A percentile compares a stretch with the other conserved stretches of the same genome.
These are phyloP conservation scores for Drosophila lacicola DNA, from an alignment of 2,888 invertebrate species.

Conservation along the genomic window DNA sequence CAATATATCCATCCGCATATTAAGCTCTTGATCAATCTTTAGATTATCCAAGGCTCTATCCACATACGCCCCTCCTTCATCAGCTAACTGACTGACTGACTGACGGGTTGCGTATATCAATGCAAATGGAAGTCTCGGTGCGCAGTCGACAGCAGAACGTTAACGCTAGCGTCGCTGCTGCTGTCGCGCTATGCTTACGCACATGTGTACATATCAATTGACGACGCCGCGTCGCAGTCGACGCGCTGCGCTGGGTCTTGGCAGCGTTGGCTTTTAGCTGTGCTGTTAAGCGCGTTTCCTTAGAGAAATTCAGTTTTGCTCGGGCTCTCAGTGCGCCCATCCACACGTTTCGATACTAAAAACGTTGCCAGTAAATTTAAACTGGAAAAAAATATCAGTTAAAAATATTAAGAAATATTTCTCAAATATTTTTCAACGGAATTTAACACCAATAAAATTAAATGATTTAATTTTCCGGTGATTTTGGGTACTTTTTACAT, in stretches of 20 bases:
- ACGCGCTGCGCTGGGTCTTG: slow-evolving; percentile 16
- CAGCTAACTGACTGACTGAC: slow-evolving; percentile 4
- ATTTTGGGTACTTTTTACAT: not conserved
- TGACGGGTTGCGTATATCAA: slow-evolving; percentile 11
- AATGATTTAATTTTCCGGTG: slow-evolving; percentile 6
- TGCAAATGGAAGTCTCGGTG: slow-evolving; percentile 12
- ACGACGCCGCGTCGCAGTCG: slow-evolving; percentile 33
- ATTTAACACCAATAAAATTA: not conserved
- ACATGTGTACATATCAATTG: slow-evolving; percentile 33
- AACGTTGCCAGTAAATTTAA: slow-evolving; percentile 10
- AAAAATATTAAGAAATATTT: not conserved
- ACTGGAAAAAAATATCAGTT: not conserved
- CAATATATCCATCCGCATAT: not conserved
- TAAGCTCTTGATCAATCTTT: slow-evolving; percentile 13
- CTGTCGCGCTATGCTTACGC: slow-evolving; percentile 1
- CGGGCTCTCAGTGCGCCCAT: slow-evolving; percentile 65
- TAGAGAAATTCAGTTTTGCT: slow-evolving; percentile 78
- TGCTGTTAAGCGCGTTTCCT: slow-evolving; percentile 71
- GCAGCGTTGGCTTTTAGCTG: slow-evolving; percentile 41
- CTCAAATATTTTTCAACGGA: not conserved
- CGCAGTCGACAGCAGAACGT: slow-evolving; percentile 5
- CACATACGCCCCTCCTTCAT: not conserved
- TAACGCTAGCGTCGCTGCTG: slow-evolving; percentile 10
- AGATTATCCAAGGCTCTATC: slow-evolving; percentile 13
- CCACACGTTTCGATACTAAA: slow-evolving; percentile 59